Conservation (phyloP, 2,888 invertebrate species). For the Scotopteryx bipunctaria region DNA sequence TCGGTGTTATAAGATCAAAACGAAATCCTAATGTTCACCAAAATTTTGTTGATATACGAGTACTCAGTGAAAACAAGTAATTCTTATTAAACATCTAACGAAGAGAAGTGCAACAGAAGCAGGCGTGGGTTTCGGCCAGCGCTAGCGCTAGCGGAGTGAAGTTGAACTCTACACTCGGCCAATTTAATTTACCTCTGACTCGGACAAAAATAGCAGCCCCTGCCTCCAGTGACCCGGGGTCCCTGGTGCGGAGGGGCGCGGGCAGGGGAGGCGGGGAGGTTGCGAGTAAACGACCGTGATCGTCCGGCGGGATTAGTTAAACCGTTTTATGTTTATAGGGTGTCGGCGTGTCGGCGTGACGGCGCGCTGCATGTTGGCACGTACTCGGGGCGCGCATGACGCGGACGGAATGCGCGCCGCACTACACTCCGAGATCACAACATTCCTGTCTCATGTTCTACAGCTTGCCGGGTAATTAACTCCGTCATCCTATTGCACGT, state of each 20-base stretch:
- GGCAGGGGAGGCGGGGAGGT: conserved; percentile 15
- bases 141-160: too few species aligned
- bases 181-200: conserved; percentile 39
- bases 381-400: background rate
- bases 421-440: background rate
- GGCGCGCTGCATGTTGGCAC: background rate
- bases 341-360: conserved; percentile 24
- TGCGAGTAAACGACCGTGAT: conserved; percentile 39
- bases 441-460: background rate
- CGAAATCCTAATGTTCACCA: too few species aligned
- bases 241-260: conserved; percentile 29
- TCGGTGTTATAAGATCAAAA: too few species aligned
- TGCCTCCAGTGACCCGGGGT: conserved; percentile 38
- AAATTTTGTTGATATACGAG: too few species aligned
- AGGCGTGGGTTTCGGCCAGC: conserved; percentile 3
- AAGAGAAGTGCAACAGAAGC: too few species aligned
- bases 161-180: too few species aligned
- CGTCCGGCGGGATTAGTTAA: conserved; percentile 22
- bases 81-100: too few species aligned
- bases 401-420: background rate
- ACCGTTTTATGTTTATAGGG: conserved; percentile 29
- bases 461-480: background rate
- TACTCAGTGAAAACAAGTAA: too few species aligned
- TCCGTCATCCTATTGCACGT: too few species aligned
- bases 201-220: conserved; percentile 45